Evolutionary conservation across 2,113 vertebrate species (phyloP).

Genomic region (Sapajus apella): DNA sequence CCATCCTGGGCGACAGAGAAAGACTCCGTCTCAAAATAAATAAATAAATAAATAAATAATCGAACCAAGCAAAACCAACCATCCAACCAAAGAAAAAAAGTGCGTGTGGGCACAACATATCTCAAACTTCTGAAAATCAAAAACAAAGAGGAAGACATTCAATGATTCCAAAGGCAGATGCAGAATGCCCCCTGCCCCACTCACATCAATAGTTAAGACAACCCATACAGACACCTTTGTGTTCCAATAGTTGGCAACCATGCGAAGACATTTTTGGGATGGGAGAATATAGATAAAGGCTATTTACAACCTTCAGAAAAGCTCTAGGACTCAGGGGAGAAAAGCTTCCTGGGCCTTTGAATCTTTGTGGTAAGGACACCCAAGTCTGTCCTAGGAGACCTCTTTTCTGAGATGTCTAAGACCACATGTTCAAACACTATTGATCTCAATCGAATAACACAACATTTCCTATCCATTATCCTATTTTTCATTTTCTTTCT

Average conservation of each 20-base stretch:
- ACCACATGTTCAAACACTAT: background rate
- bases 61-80: background rate
- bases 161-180: background rate
- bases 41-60: too few species aligned
- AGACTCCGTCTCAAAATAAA: too few species aligned
- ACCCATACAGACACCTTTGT: background rate
- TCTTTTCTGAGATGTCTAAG: background rate
- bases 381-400: background rate
- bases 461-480: background rate
- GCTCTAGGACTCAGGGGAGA: background rate
- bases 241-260: background rate
- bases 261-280: background rate
- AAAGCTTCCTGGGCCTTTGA: background rate
- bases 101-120: background rate
- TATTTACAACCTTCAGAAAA: background rate
- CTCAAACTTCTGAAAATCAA: background rate
- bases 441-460: background rate
- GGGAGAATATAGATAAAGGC: background rate
- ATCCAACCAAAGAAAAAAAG: background rate
- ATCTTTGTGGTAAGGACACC: background rate
- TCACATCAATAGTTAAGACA: background rate
- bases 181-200: background rate
- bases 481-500: background rate
- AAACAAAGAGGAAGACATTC: background rate
- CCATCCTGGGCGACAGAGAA: rapidly evolving